Conservation (phyloP, 2,113 vertebrate genomes). For the Dasyurus viverrinus region DNA sequence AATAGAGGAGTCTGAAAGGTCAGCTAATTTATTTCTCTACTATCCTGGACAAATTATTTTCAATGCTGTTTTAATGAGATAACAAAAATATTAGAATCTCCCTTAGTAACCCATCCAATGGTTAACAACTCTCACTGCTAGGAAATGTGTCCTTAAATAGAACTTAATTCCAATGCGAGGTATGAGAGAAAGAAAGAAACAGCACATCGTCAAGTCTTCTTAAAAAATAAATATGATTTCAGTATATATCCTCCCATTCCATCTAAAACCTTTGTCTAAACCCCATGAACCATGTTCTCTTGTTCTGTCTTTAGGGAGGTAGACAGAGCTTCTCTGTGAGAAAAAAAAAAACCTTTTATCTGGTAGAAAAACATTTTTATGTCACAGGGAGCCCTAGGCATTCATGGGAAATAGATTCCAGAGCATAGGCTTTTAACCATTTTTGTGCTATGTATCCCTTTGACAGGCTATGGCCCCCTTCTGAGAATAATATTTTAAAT, state of each 20-base stretch:
- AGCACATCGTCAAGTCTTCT: background rate
- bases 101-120: background rate
- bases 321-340: background rate
- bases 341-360: background rate
- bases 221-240: background rate
- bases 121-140: background rate
- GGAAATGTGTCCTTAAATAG: background rate
- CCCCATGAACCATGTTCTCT: background rate
- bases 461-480: background rate
- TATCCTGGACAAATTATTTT: background rate
- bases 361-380: background rate
- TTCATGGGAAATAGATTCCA: background rate
- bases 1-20: background rate
- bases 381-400: background rate
- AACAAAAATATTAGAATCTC: background rate
- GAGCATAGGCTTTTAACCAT: background rate
- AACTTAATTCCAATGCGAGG: background rate
- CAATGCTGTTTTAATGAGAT: background rate
- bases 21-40: background rate
- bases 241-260: background rate
- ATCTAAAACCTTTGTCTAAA: background rate
- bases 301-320: background rate
- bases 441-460: background rate
- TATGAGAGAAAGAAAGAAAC: background rate
- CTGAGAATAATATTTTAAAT: background rate